Percentiles rank a stretch among this genome's conserved stretches.
Conservation (phyloP, 2,797 vertebrate genomes). For the Acrossocheilus wenchowensis region DNA sequence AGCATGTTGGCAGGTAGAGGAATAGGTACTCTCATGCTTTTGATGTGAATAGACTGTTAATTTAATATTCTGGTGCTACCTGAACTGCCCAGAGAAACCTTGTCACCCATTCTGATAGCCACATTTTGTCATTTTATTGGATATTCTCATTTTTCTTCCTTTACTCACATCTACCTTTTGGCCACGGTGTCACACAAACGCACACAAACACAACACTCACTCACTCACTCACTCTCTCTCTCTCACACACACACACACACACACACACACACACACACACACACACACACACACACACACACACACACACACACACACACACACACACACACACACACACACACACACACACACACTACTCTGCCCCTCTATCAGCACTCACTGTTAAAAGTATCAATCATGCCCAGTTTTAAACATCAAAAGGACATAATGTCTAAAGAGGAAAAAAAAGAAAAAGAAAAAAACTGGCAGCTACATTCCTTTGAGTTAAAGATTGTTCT, state of each 20-base stretch:
- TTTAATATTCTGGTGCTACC: constrained; percentile 67
- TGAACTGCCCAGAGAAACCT: constrained; percentile 58
- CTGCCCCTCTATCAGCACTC: constrained; percentile 66
- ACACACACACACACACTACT: constrained; percentile 41
- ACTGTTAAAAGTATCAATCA: constrained; percentile 58
- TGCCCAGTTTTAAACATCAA: constrained; percentile 60
- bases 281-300: too few species aligned
- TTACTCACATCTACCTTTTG: constrained; percentile 54
- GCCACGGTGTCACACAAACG: constrained; percentile 49
- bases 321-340: too few species aligned
- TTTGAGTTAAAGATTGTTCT: constrained; percentile 82
- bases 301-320: too few species aligned
- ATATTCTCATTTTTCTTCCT: constrained; percentile 70
- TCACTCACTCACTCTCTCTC: not conserved
- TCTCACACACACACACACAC: too few species aligned
- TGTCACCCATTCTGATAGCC: constrained; percentile 65
- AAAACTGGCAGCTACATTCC: constrained; percentile 87
- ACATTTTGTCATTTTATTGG: constrained; percentile 63
- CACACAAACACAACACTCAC: constrained; percentile 49
- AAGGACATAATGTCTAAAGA: constrained; percentile 46
- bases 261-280: too few species aligned
- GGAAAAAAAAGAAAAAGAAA: constrained; percentile 64
- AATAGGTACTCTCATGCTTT: constrained; percentile 69
- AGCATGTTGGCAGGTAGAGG: constrained; percentile 65
- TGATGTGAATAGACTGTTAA: constrained; percentile 77